Evolutionary conservation across 2,113 vertebrate genomes (phyloP), one percentile per base, ranked within the genome.

Genomic region (Chaetodon auriga): DNA sequence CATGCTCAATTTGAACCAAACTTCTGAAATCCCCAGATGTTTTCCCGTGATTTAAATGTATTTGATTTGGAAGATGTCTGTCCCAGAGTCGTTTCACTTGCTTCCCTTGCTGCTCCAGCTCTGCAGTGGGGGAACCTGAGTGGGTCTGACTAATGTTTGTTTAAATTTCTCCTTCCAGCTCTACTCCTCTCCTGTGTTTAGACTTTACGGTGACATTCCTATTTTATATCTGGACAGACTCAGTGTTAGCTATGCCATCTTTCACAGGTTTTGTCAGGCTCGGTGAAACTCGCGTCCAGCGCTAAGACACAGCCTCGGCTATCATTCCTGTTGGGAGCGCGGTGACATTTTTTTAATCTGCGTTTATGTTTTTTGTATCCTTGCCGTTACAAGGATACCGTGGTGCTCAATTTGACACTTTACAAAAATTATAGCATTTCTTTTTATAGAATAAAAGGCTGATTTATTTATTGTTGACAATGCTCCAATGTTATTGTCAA

Each of bases 91-190:
- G 53, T 51, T 68, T 80, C 48, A 48, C 71, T 85, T 65, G 60
- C 57, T 68, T 60, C 63, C 25, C 63, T 64, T 19, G 54, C 74
- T 66, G 68, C 60, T 58, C 15, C 19, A 30, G 41, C 58, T 83
- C 65, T 53, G 19, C 72, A 68, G 46, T 7, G 12, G 49, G 75
- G 69, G 1, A 72, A 58, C 36, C 45, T 43, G 80, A 72, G 55
- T 36, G 62, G 54, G 54, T 87, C 65, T 85, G 85, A 91, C 49
- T 85, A 18, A 90, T 80, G 73, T 90, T 89, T 92, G 92, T 93
- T 93, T 93, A 83, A 86, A 83, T 64, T 58, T 58, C 46, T 68
- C 69, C 66, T 57, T 84, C 87, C 81, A 79, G 76, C 73, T 87
- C 68, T 38, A 36, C 80, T 91, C 25, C 69, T 82, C 78, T 51